Percentiles rank a stretch among this genome's conserved stretches.
Conservation (phyloP, 2,888 invertebrate genomes). For the Clostera curtula region DNA sequence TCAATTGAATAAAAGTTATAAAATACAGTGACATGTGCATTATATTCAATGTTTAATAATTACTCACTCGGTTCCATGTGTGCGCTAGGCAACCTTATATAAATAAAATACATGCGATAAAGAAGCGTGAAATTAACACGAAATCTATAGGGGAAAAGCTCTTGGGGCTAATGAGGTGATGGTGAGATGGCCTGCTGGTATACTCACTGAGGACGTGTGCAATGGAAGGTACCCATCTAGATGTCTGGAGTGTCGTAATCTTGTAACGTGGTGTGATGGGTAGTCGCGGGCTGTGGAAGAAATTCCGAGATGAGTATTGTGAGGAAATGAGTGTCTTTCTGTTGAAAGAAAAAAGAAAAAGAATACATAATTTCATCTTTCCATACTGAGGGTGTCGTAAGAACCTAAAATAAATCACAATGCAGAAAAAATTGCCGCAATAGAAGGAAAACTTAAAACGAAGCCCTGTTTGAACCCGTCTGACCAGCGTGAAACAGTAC, state of each 20-base stretch:
- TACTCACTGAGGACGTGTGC: constrained; percentile 58
- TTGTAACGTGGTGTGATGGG: constrained; percentile 55
- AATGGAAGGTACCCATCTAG: constrained; percentile 49
- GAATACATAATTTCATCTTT: too few relatives aligned
- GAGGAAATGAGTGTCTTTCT: too few relatives aligned
- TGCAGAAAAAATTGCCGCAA: too few relatives aligned
- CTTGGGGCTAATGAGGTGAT: constrained; percentile 38
- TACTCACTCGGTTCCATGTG: constrained; percentile 21
- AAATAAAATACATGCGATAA: constrained; percentile 15
- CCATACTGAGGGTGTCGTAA: too few relatives aligned
- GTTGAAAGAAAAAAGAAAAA: too few relatives aligned
- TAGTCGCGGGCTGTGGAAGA: constrained; percentile 55
- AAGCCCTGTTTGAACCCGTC: too few relatives aligned
- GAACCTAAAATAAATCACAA: too few relatives aligned
- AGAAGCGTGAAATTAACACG: constrained; percentile 55
- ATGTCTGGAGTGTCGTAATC: constrained; percentile 62
- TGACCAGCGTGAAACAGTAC: too few relatives aligned
- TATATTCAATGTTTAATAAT: constrained; percentile 2
- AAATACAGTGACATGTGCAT: constrained; percentile 6
- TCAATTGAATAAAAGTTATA: constrained; percentile 14
- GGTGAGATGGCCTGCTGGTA: constrained; percentile 21
- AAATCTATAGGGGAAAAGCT: constrained; percentile 58
- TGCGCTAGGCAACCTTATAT: constrained; percentile 14
- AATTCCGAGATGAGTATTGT: too few relatives aligned
- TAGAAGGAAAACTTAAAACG: too few relatives aligned